These are phyloP conservation scores for Drosophila kambysellisi DNA, from an alignment of 2,888 invertebrate species.

Conservation along the genomic window DNA sequence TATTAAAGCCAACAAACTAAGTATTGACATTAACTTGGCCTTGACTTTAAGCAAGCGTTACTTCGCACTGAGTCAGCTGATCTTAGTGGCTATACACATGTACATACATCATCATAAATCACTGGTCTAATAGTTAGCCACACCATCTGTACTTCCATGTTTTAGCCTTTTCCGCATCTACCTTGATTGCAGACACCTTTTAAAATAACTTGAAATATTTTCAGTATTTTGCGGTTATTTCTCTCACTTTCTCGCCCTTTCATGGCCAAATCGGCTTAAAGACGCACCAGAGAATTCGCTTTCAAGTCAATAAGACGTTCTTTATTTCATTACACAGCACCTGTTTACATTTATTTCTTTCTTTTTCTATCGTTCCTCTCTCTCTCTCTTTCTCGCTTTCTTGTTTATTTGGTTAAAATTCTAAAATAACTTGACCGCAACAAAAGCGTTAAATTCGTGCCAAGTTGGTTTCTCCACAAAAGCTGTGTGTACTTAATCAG, in stretches of 20 bases:
- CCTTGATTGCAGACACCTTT: constrained; percentile 6
- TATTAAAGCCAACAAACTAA: background rate
- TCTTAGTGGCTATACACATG: background rate
- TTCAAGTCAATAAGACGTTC: constrained; percentile 54
- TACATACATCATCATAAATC: constrained; percentile 10
- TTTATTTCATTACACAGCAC: constrained; percentile 66
- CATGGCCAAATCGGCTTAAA: constrained; percentile 66
- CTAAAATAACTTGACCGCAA: constrained; percentile 72
- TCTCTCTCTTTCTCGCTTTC: constrained; percentile 16
- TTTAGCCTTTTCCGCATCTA: background rate
- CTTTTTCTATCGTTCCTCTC: background rate
- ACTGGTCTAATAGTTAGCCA: constrained; percentile 46
- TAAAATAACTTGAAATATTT: constrained; percentile 60
- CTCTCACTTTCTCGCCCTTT: constrained; percentile 1
- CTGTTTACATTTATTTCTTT: constrained; percentile 47
- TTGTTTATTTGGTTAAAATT: constrained; percentile 44
- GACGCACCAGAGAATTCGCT: constrained; percentile 65
- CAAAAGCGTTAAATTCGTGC: constrained; percentile 70
- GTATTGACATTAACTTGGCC: constrained; percentile 26
- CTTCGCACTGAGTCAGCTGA: constrained; percentile 23
- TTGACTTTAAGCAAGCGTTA: constrained; percentile 17
- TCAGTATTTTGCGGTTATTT: constrained; percentile 59
- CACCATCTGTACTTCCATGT: constrained; percentile 33
- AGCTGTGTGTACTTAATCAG: constrained; percentile 71
- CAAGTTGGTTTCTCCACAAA: constrained; percentile 48